These are phyloP conservation scores for Psix sp. DNA, from an alignment of 1,140 invertebrate species.

Conservation along the genomic window DNA sequence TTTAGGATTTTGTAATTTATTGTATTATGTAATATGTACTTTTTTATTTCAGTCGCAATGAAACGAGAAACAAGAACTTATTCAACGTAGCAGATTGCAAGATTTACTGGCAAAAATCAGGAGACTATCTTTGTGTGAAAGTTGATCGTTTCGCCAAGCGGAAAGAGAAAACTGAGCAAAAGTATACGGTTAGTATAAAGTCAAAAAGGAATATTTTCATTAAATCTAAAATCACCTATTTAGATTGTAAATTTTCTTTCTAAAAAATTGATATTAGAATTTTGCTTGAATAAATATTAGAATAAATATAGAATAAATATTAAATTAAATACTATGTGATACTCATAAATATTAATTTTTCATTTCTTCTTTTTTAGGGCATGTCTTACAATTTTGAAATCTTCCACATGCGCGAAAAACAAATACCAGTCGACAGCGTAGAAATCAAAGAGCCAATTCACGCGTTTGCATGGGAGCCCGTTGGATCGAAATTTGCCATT, in stretches of 20 bases:
- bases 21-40: neutral
- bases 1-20: neutral
- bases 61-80: slow-evolving; percentile 96
- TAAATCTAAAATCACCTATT: too few relatives aligned
- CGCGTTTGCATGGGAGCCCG: slow-evolving; percentile 98
- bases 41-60: slow-evolving; percentile 82
- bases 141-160: slow-evolving; percentile 98
- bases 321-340: too few relatives aligned
- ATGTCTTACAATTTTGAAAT: slow-evolving; percentile 99
- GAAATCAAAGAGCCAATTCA: slow-evolving; percentile 96
- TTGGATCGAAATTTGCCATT: slow-evolving; percentile 96
- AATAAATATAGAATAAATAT: too few relatives aligned
- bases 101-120: slow-evolving; percentile 99
- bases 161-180: slow-evolving; percentile 92
- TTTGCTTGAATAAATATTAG: slow-evolving; percentile 67
- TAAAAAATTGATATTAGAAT: slow-evolving; percentile 75
- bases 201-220: too few relatives aligned
- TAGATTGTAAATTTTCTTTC: too few relatives aligned
- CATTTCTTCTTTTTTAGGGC: slow-evolving; percentile 79
- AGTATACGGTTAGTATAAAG: slow-evolving; percentile 91
- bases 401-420: slow-evolving; percentile 98
- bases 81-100: slow-evolving; percentile 99
- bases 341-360: too few relatives aligned
- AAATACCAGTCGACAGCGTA: slow-evolving; percentile 98
- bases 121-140: slow-evolving; percentile 98